Conservation (phyloP, 2,113 vertebrate species). For the Callochromis pleurospilus region DNA sequence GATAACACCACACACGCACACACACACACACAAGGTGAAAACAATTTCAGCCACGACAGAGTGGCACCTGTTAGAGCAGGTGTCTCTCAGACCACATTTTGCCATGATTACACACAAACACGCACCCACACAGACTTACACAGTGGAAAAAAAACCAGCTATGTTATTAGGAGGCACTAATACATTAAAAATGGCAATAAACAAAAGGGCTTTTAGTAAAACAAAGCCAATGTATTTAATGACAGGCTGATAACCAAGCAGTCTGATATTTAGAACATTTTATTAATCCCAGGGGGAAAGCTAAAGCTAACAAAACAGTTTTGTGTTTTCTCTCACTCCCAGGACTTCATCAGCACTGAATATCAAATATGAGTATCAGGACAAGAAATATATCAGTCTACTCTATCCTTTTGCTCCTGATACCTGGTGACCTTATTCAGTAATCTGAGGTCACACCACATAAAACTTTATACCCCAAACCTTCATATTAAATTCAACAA, state of each 20-base stretch:
- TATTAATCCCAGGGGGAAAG: not conserved
- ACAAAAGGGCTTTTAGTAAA: not conserved
- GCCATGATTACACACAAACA: not conserved
- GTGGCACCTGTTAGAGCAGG: not conserved
- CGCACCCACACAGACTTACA: not conserved
- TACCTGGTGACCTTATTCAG: not conserved
- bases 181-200: not conserved
- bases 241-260: not conserved
- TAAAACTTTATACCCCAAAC: not conserved
- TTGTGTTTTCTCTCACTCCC: not conserved
- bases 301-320: fast-evolving
- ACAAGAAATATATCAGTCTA: not conserved
- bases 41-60: not conserved
- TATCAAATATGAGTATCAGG: not conserved
- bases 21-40: not conserved
- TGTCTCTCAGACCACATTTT: not conserved
- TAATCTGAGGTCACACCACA: not conserved
- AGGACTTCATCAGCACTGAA: not conserved
- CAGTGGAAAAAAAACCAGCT: not conserved
- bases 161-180: not conserved
- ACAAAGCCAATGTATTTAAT: not conserved
- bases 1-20: not conserved
- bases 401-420: not conserved
- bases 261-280: not conserved
- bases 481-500: not conserved